A percentile compares a stretch with the other conserved stretches of the same genome.
phyloP scores from a whole-genome alignment of 1,140 invertebrate species.

The Tenebrio molitor region DNA sequence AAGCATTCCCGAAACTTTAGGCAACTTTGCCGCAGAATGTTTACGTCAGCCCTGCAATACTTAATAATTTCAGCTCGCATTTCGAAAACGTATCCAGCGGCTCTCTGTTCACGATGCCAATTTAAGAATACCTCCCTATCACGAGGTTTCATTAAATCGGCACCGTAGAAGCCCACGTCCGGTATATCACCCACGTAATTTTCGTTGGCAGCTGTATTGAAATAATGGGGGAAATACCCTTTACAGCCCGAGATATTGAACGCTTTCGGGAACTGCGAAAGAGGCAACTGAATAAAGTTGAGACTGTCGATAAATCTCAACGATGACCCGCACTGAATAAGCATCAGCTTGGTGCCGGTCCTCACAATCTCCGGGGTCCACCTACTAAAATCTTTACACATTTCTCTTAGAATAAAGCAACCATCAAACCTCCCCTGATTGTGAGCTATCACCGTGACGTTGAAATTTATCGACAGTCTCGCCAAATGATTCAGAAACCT shows the following conservation, averaged over 20 bases:
- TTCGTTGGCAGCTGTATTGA: slow-evolving; percentile 45
- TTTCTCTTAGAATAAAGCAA: too few relatives aligned
- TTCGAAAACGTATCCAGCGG: slow-evolving; percentile 46
- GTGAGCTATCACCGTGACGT: too few relatives aligned
- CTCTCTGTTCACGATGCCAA: too few relatives aligned
- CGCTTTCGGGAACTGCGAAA: slow-evolving; percentile 34
- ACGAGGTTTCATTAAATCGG: slow-evolving; percentile 42
- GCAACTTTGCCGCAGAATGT: slow-evolving; percentile 6
- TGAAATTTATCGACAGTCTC: too few relatives aligned
- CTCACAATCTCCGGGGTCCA: slow-evolving; percentile 11
- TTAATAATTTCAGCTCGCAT: slow-evolving; percentile 40
- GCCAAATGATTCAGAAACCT: too few relatives aligned
- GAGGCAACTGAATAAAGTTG: slow-evolving; percentile 41
- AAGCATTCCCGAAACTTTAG: neutral
- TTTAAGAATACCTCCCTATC: too few relatives aligned
- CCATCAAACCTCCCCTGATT: too few relatives aligned
- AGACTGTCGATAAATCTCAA: slow-evolving; percentile 43
- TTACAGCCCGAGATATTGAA: slow-evolving; percentile 41
- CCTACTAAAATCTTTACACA: neutral
- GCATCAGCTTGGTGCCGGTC: slow-evolving; percentile 16
- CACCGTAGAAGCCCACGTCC: slow-evolving; percentile 34
- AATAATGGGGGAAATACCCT: slow-evolving; percentile 52
- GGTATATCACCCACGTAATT: slow-evolving; percentile 46
- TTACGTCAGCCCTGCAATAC: slow-evolving; percentile 45
- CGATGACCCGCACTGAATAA: neutral